phyloP scores from a whole-genome alignment of 1,140 invertebrate genomes.

The Venturia canescens region DNA sequence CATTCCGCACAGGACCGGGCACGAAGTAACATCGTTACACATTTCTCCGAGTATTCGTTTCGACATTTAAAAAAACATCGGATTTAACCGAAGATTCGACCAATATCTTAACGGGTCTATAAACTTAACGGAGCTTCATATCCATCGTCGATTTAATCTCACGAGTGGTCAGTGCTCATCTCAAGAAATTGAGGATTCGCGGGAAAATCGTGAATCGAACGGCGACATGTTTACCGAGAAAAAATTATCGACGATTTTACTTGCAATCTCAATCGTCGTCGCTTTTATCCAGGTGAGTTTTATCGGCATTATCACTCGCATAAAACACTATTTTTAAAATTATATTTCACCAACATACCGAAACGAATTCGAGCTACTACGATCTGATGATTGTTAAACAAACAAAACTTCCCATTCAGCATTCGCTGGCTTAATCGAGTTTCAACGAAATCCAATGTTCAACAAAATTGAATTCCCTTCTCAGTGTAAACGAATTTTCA shows the following conservation, averaged over 20 bases:
- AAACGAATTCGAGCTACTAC: too few relatives aligned
- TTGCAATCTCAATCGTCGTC: not conserved
- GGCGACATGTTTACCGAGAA: not conserved
- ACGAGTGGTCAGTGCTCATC: constrained; percentile 6
- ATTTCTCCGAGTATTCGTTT: constrained; percentile 3
- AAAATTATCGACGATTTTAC: not conserved
- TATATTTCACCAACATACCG: too few relatives aligned
- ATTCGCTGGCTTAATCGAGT: too few relatives aligned
- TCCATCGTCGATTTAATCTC: not conserved
- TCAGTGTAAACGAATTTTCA: too few relatives aligned
- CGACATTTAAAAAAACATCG: not conserved
- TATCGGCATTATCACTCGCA: not conserved
- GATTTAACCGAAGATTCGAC: not conserved
- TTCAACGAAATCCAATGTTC: too few relatives aligned
- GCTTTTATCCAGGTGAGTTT: constrained; percentile 1
- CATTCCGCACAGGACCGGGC: constrained; percentile 48
- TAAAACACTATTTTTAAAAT: too few relatives aligned
- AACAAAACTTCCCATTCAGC: too few relatives aligned
- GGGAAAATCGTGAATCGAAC: not conserved
- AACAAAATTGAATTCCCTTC: too few relatives aligned
- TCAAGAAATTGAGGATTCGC: not conserved
- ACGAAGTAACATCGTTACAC: constrained; percentile 47
- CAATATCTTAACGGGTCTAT: not conserved
- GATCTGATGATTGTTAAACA: too few relatives aligned
- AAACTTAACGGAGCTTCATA: not conserved